Evolutionary conservation across 2,888 invertebrate genomes (phyloP), one percentile per base, ranked within the genome.

Genomic region (Tanytarsus gracilentus): DNA sequence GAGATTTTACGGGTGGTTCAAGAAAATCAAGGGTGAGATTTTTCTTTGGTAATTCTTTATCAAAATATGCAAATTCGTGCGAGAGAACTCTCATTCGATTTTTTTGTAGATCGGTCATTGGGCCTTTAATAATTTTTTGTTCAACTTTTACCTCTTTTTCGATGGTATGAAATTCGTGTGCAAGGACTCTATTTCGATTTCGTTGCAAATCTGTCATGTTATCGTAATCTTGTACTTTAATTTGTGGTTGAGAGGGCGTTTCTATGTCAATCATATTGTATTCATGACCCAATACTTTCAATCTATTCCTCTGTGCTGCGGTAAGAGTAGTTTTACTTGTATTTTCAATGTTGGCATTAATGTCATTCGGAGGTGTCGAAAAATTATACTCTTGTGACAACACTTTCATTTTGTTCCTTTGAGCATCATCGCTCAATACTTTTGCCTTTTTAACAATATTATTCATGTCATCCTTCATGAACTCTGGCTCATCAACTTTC

Each of bases 241-340:
- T 61, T 9, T 25, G 48, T 29, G 64, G 44, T 9, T 18, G 44
- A 4, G 9, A 4, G 18, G 1, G 61, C 0, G 21, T 6, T 16
- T 18, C 21, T 9, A 23, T 36, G 16, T 33, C 30, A 4, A 61
- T 50, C 2, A 78, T 69, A 58, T 78, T 79, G 64, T 79, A 83
- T 68, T 84, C 84, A 0, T 81, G 77, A 3, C 78, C 76, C 61
- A 84, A 68, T 1, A 84, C 76, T 69, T 77, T 82, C 18, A 79
- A 67, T 68, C 79, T 82, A 66, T 84, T 85, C 53, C 74, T 69
- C 63, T 82, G 71, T 0, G 83, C 82, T 61, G 81, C 80, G 11
- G 77, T 80, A 61, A 82, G 76, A 1, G 40, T 14, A 11, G 33
- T 21, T 39, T 21, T 21, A n/a, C 26, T 33, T 27, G 53, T 36